Conservation (phyloP, 2,113 vertebrate species). For the Drymodes brunneopygia region DNA sequence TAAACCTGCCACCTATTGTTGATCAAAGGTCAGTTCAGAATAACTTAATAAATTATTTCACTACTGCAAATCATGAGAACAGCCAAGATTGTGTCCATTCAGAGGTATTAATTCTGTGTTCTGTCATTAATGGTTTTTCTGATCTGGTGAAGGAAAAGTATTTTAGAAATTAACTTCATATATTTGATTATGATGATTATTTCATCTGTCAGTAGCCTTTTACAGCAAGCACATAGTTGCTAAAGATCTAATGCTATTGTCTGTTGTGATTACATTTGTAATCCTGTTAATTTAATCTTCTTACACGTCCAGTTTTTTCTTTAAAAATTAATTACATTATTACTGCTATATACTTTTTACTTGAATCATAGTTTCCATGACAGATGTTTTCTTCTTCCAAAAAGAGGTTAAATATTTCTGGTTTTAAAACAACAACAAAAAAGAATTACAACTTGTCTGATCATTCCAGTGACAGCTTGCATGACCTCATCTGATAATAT, state of each 20-base stretch:
- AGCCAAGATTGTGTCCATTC: neutral
- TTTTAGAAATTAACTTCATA: neutral
- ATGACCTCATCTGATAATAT: neutral
- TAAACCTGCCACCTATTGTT: neutral
- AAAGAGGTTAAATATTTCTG: neutral
- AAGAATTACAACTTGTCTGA: neutral
- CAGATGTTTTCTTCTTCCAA: neutral
- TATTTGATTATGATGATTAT: neutral
- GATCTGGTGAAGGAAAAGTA: neutral
- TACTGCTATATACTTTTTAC: neutral
- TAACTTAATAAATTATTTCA: neutral
- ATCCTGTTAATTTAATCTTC: conserved; percentile 52
- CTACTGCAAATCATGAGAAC: neutral
- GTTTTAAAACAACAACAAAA: neutral
- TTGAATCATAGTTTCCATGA: neutral
- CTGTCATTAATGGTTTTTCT: neutral
- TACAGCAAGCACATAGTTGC: neutral
- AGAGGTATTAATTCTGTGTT: neutral
- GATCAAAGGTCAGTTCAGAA: neutral
- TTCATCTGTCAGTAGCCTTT: neutral
- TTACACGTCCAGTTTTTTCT: neutral
- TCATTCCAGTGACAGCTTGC: neutral
- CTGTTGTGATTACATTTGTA: conserved; percentile 21
- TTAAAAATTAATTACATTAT: conserved; percentile 40
- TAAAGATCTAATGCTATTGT: conserved; percentile 24